These are phyloP conservation scores for Rhorus exstirpatorius DNA, from an alignment of 2,888 invertebrate genomes.

Conservation along the genomic window DNA sequence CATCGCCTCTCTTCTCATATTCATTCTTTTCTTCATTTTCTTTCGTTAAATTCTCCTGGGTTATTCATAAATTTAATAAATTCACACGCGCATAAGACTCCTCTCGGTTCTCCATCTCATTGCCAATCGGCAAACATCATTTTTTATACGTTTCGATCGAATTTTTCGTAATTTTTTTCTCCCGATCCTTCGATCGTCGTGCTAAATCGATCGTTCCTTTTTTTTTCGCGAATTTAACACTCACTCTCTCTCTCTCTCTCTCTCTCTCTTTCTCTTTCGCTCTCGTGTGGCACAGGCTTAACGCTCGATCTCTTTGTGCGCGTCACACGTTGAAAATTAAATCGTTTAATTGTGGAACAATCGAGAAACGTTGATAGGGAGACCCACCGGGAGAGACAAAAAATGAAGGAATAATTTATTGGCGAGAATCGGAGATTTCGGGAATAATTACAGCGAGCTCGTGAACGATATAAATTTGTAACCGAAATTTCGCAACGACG, in stretches of 20 bases:
- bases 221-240: neutral
- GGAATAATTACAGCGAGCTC: slow-evolving; percentile 40
- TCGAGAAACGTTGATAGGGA: neutral
- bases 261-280: neutral
- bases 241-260: neutral
- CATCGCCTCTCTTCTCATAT: slow-evolving; percentile 73
- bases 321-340: slow-evolving; percentile 30
- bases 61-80: slow-evolving; percentile 65
- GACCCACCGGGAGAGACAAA: slow-evolving; percentile 22
- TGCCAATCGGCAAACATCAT: slow-evolving; percentile 20
- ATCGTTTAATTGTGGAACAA: slow-evolving; percentile 16
- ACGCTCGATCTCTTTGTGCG: slow-evolving; percentile 35
- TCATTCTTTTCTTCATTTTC: slow-evolving; percentile 41
- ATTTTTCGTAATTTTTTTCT: neutral
- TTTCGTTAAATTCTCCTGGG: slow-evolving; percentile 31
- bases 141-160: slow-evolving; percentile 20
- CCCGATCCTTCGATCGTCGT: neutral
- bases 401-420: slow-evolving; percentile 16
- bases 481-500: neutral
- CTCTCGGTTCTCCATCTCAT: slow-evolving; percentile 20
- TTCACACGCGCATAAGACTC: slow-evolving; percentile 49
- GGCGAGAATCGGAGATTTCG: slow-evolving; percentile 8
- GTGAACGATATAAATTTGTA: slow-evolving; percentile 31
- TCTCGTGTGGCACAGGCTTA: slow-evolving; percentile 2
- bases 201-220: neutral